Evolutionary conservation across 2,113 vertebrate genomes (phyloP), one percentile per base, ranked within the genome.

Genomic region (Pundamilia nyererei): DNA sequence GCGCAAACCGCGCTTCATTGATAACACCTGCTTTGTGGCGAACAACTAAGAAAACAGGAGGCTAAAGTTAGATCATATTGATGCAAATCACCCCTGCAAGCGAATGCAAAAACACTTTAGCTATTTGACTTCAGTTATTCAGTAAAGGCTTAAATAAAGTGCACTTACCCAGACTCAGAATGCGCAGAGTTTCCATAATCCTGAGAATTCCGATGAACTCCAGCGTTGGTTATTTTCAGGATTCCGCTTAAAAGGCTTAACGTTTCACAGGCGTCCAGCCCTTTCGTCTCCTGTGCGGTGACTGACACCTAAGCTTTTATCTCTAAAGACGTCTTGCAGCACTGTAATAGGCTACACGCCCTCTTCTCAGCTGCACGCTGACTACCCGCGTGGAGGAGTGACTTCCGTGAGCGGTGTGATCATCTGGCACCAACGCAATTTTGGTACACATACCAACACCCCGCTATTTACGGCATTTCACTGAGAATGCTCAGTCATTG

Each of bases 281-380:
- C 14, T 72, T 45, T 72, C 2, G 38, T 26, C 38, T 72, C 13
- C 3, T 3, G 8, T 6, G 8, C 38, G 13, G 65, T 72, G 21
- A 2, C 2, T 45, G 68, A 10, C 13, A 45, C 13, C 8, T 15
- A 15, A 6, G 7, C 38, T 72, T 72, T 72, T 72, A 24, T 9
- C 1, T 24, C 0, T 9, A 42, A 15, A 42, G 12, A 24, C 2
- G n/a, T 40, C 6, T 38, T 38, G 19, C 4, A 1, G 4, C 6
- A 13, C 19, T 21, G 3, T 5, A 12, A 13, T n/a, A 2, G 54
- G 54, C 14, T 31, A 1, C n/a, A 40, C 62, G 35, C n/a, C 68
- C 8, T 26, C 31, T 38, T 70, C n/a, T 15, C n/a, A 26, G 65
- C 8, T 9, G 38, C 65, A 72, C 24, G 8, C 38, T 26, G n/a